phyloP scores from a whole-genome alignment of 2,888 invertebrate genomes.

The Drosophila kuntzei region DNA sequence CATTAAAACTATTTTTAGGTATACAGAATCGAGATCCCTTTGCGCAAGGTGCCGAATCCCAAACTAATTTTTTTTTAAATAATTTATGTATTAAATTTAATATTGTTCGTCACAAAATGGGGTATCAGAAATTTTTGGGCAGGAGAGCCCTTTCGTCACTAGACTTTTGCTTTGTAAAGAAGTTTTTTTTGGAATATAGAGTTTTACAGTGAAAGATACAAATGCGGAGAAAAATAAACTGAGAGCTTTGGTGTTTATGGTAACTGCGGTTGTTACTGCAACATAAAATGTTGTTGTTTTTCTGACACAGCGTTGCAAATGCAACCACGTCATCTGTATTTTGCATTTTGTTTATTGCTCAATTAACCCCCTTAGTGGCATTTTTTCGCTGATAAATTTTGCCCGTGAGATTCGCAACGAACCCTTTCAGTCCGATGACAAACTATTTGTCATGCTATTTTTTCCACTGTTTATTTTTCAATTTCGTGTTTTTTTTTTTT shows the following conservation, averaged over 20 bases:
- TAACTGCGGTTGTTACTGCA: conserved; percentile 12
- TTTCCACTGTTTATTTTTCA: conserved; percentile 17
- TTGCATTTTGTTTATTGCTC: conserved; percentile 71
- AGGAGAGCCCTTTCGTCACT: no score
- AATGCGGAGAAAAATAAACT: neutral
- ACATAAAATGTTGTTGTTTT: conserved; percentile 19
- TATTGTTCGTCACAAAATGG: no score
- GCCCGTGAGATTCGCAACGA: conserved; percentile 28
- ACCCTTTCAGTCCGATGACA: conserved; percentile 57
- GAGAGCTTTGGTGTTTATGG: conserved; percentile 4
- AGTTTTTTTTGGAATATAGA: no score
- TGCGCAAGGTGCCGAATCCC: no score
- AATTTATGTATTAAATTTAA: no score
- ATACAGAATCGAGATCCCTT: no score
- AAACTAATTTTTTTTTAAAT: no score
- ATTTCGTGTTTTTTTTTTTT: conserved; percentile 5
- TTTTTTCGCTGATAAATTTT: conserved; percentile 61
- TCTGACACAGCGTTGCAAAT: conserved; percentile 38
- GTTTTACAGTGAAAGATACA: no score
- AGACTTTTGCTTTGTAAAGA: no score
- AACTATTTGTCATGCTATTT: conserved; percentile 48
- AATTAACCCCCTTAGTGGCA: conserved; percentile 71
- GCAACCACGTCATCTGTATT: conserved; percentile 47
- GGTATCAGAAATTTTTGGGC: no score
- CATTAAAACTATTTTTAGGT: no score